These are phyloP conservation scores for Orthonevra nobilis DNA, from an alignment of 2,888 invertebrate genomes.

Conservation along the genomic window DNA sequence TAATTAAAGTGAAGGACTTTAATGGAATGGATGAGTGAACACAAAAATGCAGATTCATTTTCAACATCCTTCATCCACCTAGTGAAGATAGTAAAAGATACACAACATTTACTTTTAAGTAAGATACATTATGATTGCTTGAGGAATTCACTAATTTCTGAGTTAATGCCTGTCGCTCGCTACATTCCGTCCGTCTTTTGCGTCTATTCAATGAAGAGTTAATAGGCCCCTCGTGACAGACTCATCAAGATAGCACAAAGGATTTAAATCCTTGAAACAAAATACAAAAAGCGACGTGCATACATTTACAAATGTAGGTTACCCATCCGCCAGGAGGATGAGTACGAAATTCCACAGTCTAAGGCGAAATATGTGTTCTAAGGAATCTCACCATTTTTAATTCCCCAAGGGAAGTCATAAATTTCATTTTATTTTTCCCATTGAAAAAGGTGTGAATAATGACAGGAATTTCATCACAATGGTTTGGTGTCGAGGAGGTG, in stretches of 20 bases:
- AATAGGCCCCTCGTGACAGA: constrained; percentile 57
- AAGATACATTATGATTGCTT: constrained; percentile 62
- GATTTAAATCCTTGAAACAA: constrained; percentile 53
- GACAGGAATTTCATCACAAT: constrained; percentile 61
- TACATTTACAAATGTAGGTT: constrained; percentile 11
- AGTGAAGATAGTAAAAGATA: constrained; percentile 9
- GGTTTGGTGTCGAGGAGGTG: too few species aligned
- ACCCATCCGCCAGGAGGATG: constrained; percentile 18
- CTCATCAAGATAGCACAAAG: constrained; percentile 57
- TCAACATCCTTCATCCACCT: neutral
- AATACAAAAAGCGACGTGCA: neutral
- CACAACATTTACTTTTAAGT: constrained; percentile 44
- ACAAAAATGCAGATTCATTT: constrained; percentile 56
- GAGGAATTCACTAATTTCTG: constrained; percentile 63
- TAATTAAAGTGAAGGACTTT: constrained; percentile 46
- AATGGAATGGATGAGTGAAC: constrained; percentile 15
- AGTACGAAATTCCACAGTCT: constrained; percentile 32
- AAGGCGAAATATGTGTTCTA: constrained; percentile 32
- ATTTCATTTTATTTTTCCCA: constrained; percentile 64
- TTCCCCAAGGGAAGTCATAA: constrained; percentile 65
- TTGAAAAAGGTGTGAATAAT: constrained; percentile 68
- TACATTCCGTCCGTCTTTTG: neutral
- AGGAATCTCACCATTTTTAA: constrained; percentile 61
- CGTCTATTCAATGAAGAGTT: constrained; percentile 26
- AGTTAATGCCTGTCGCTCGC: constrained; percentile 32